Base-by-base conservation (phyloP, 2,113 vertebrate genomes). In the Osmerus mordax region DNA sequence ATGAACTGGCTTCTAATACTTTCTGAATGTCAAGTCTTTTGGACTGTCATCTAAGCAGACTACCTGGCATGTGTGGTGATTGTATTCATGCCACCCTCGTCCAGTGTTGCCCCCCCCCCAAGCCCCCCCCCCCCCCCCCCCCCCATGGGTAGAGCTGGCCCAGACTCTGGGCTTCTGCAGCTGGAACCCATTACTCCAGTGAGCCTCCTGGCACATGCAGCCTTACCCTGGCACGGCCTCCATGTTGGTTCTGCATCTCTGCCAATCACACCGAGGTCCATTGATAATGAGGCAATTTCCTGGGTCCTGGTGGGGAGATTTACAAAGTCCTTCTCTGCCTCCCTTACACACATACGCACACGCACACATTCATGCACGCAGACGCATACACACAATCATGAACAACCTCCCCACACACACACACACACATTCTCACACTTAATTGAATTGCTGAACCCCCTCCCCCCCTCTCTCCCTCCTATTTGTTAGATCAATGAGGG, bases 281-380 rank as follows among this genome's bases (percentile, higher is more conserved):
- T 63, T 29, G 18, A 74, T 84, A 74, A 76, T 83, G 64, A 53
- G 61, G 32, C 75, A 78, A 32, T 79, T 78, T 84, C 73, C 77
- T 65, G 18, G 71, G 65, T 68, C 72, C 66, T 69, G 63, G 63
- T 56, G 73, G 71, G 56, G 72, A 76, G 79, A 68, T 64, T 73
- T 71, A 68, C 65, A 67, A 67, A 77, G 41, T 68, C 56, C 67
- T 71, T 66, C 14, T 9, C 70, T 68, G 74, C 65, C 72, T 71
- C 54, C 65, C 64, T 63, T 55, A 5, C 32, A 51, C 41, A 18
- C 64, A 69, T 25, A 69, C 21, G 21, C 80, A 71, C 75, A 82
- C 61, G 67, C 71, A 64, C 36, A 65, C 67, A 77, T 15, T 68
- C 36, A 23, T 16, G 32, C 32, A 36, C 32, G 32, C 32, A 36